Conservation (phyloP, 2,797 vertebrate genomes). For the Peromyscus nudipes region DNA sequence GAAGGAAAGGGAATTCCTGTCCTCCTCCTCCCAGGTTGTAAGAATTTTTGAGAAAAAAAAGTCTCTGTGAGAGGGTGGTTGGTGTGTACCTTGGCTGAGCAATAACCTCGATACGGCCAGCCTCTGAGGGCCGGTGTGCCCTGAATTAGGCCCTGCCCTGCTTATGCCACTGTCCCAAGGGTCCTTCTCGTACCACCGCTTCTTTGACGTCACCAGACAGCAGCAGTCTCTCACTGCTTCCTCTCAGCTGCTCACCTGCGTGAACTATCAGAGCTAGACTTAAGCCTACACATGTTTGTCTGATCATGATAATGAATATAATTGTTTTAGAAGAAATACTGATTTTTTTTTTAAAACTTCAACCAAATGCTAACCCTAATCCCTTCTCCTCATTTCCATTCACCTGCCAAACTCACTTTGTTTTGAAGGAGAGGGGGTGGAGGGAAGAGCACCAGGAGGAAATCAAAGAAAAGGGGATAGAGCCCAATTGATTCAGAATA, state of each 20-base stretch:
- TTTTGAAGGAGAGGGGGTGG: not conserved
- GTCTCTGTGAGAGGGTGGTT: not conserved
- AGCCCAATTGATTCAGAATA: not conserved
- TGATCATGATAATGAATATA: conserved; percentile 25
- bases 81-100: not conserved
- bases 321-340: conserved; percentile 58
- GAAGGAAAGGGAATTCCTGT: not conserved
- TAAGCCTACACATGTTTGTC: conserved; percentile 36
- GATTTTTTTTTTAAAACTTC: conserved; percentile 31
- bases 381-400: not conserved
- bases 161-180: not conserved
- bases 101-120: not conserved
- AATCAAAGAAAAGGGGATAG: not conserved
- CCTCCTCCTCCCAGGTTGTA: not conserved
- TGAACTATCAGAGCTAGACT: not conserved
- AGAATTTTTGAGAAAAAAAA: not conserved
- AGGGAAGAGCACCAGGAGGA: not conserved
- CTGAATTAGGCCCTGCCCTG: not conserved
- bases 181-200: not conserved
- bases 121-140: not conserved
- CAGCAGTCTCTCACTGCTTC: too few relatives aligned
- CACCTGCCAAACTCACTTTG: conserved; percentile 59
- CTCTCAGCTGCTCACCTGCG: not conserved
- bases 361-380: conserved; percentile 34
- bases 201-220: not conserved